phyloP scores from a whole-genome alignment of 2,888 invertebrate species.

The Unio delphinus region DNA sequence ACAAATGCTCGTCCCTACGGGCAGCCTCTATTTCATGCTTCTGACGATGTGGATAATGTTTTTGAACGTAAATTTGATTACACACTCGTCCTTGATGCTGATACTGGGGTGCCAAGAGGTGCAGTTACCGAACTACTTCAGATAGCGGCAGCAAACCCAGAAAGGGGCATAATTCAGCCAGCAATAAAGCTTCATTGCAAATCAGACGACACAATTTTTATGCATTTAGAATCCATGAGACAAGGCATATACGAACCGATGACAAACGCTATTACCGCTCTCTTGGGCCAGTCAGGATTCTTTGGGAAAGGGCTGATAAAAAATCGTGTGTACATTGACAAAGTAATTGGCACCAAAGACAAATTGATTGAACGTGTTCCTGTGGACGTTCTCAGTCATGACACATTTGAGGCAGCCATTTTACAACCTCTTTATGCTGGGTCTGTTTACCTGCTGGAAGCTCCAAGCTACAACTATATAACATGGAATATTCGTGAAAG shows the following conservation, averaged over 20 bases:
- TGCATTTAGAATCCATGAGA: slow-evolving; percentile 60
- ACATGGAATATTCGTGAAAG: slow-evolving; percentile 62
- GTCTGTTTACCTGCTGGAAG: slow-evolving; percentile 52
- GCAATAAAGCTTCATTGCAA: slow-evolving; percentile 55
- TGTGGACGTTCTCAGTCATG: slow-evolving; percentile 63
- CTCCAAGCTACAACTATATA: slow-evolving; percentile 61
- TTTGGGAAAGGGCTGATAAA: slow-evolving; percentile 63
- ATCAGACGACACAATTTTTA: slow-evolving; percentile 56
- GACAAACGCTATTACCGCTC: slow-evolving; percentile 55
- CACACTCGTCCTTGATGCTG: slow-evolving; percentile 52
- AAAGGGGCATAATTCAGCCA: slow-evolving; percentile 61
- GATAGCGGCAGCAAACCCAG: slow-evolving; percentile 60
- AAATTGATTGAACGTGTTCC: slow-evolving; percentile 58
- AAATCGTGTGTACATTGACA: slow-evolving; percentile 59
- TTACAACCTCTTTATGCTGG: slow-evolving; percentile 57
- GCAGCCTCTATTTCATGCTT: slow-evolving; percentile 55
- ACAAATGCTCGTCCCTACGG: slow-evolving; percentile 46
- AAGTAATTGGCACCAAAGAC: slow-evolving; percentile 54
- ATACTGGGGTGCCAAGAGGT: slow-evolving; percentile 55
- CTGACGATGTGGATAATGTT: slow-evolving; percentile 59
- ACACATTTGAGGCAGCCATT: slow-evolving; percentile 63
- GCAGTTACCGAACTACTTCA: slow-evolving; percentile 51
- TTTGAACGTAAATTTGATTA: slow-evolving; percentile 33
- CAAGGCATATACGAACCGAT: slow-evolving; percentile 60
- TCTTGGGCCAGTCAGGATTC: slow-evolving; percentile 57